Percentiles rank a stretch among this genome's conserved stretches.
phyloP scores from a whole-genome alignment of 2,888 invertebrate genomes.

The Spicauda simplicius region DNA sequence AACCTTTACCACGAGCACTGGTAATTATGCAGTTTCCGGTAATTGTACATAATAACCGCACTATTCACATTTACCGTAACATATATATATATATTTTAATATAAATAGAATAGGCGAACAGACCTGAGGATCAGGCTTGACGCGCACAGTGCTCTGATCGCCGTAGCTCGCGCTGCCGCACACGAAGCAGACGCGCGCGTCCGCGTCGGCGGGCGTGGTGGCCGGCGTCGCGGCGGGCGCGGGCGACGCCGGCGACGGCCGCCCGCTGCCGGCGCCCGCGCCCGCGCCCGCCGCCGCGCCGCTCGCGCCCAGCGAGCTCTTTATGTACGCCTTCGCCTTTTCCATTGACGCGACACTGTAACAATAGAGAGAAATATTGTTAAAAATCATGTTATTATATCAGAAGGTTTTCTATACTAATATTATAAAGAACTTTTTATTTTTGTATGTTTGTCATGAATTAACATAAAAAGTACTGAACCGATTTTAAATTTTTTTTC shows the following conservation, averaged over 20 bases:
- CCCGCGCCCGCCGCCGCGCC: constrained; percentile 70
- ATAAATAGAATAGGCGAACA: not conserved
- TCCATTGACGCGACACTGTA: constrained; percentile 75
- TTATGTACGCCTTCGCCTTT: constrained; percentile 89
- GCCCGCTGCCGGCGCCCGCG: constrained; percentile 82
- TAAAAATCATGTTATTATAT: too few species aligned
- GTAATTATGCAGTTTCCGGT: too few species aligned
- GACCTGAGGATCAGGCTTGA: constrained; percentile 77
- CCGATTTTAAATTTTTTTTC: too few species aligned
- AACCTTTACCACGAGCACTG: too few species aligned
- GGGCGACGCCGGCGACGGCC: constrained; percentile 86
- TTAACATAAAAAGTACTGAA: too few species aligned
- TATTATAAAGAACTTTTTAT: too few species aligned
- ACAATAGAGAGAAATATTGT: constrained; percentile 26
- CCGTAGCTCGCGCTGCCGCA: constrained; percentile 91
- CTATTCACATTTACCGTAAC: too few species aligned
- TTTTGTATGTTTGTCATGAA: too few species aligned
- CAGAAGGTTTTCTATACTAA: too few species aligned
- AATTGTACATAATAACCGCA: too few species aligned
- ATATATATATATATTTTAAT: too few species aligned
- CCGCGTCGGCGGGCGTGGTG: constrained; percentile 65
- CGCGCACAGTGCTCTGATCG: constrained; percentile 87
- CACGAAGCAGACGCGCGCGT: constrained; percentile 80
- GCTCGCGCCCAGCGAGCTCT: constrained; percentile 87
- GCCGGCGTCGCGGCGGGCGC: constrained; percentile 63